Conservation (phyloP, 2,888 invertebrate genomes). For the Aricia artaxerxes region DNA sequence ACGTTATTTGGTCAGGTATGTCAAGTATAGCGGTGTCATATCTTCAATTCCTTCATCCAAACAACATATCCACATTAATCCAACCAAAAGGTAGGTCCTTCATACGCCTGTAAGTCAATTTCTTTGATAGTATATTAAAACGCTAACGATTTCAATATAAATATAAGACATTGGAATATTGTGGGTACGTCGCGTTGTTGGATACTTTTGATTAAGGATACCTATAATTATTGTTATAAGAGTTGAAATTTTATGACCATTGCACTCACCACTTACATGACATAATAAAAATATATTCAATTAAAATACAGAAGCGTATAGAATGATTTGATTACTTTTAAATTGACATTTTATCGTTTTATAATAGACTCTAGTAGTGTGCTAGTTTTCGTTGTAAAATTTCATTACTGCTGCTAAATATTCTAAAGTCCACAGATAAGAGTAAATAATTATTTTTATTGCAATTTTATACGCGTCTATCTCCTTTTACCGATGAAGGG, state of each 20-base stretch:
- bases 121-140: too few relatives aligned
- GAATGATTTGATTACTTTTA: not conserved
- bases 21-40: too few relatives aligned
- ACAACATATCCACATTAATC: too few relatives aligned
- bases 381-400: not conserved
- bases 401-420: not conserved
- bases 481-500: not conserved
- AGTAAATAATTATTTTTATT: not conserved
- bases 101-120: too few relatives aligned
- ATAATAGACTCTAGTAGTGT: not conserved
- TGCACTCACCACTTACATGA: not conserved
- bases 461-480: not conserved
- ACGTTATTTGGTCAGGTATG: too few relatives aligned
- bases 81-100: too few relatives aligned
- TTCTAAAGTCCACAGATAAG: not conserved
- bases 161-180: too few relatives aligned
- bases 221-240: too few relatives aligned
- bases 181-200: too few relatives aligned
- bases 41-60: too few relatives aligned
- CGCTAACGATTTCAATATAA: too few relatives aligned
- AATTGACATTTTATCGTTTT: conserved; percentile 8
- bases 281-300: not conserved
- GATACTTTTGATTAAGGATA: too few relatives aligned
- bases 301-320: not conserved
- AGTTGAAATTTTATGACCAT: not conserved